These are phyloP conservation scores for Oophaga pumilio DNA, from an alignment of 2,113 vertebrate genomes.

Conservation along the genomic window DNA sequence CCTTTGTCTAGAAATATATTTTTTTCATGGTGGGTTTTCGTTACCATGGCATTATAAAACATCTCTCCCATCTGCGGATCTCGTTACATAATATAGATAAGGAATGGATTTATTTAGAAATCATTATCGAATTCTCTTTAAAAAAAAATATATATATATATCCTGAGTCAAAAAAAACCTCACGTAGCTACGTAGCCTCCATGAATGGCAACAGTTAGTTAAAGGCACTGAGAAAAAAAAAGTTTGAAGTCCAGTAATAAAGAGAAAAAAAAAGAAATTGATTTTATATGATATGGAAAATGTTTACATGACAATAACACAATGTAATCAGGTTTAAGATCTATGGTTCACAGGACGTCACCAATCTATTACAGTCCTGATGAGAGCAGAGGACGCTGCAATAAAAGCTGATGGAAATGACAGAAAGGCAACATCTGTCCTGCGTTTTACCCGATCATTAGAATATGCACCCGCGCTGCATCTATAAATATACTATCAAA, in stretches of 20 bases:
- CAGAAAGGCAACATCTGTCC: slow-evolving; percentile 14
- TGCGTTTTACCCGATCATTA: background rate
- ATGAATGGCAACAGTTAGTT: background rate
- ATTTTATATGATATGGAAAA: background rate
- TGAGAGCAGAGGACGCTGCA: background rate
- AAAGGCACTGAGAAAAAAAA: background rate
- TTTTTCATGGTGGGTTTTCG: slow-evolving; percentile 23
- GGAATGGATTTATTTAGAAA: background rate
- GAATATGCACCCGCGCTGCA: background rate
- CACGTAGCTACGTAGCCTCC: background rate
- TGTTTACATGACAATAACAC: background rate
- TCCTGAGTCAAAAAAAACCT: background rate
- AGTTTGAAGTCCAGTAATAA: background rate
- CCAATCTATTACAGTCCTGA: background rate
- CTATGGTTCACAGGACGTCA: background rate
- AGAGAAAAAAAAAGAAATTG: background rate
- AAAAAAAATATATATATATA: background rate
- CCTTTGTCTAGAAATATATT: slow-evolving; percentile 22
- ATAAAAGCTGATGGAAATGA: background rate
- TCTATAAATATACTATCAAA: slow-evolving; percentile 13
- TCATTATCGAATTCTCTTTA: background rate
- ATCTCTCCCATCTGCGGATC: slow-evolving; percentile 7
- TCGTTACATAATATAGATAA: slow-evolving; percentile 11
- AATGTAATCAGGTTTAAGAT: background rate
- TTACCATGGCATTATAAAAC: slow-evolving; percentile 40